Percentiles rank a stretch among this genome's conserved stretches.
These are phyloP conservation scores for Drosophila arizonae DNA, from an alignment of 1,140 invertebrate genomes.

Conservation along the genomic window DNA sequence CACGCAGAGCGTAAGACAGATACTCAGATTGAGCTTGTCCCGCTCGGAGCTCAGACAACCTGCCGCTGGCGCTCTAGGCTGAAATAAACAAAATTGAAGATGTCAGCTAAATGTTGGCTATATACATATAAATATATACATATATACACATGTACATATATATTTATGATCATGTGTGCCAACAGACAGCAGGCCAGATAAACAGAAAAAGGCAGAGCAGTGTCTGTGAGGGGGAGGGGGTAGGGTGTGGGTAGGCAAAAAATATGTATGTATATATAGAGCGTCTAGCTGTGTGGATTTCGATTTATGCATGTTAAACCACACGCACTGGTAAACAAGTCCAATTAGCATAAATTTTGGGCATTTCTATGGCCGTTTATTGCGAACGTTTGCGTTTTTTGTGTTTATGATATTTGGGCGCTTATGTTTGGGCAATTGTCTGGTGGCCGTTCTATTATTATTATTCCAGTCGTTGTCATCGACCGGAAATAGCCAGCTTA, in stretches of 20 bases:
- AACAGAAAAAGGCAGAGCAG: not conserved
- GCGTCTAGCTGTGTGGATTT: slow-evolving; percentile 15
- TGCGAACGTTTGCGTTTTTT: slow-evolving; percentile 77
- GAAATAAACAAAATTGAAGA: slow-evolving; percentile 70
- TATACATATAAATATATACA: slow-evolving; percentile 20
- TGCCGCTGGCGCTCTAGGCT: slow-evolving; percentile 58
- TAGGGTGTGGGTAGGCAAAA: not conserved
- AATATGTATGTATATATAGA: not conserved
- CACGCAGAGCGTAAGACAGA: slow-evolving; percentile 27
- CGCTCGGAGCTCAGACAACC: slow-evolving; percentile 50
- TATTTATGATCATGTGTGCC: slow-evolving; percentile 11
- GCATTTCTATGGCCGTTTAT: slow-evolving; percentile 68
- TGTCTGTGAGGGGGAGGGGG: not conserved
- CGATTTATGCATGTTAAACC: slow-evolving; percentile 51
- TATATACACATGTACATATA: slow-evolving; percentile 19
- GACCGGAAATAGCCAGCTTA: slow-evolving; percentile 63
- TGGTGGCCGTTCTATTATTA: slow-evolving; percentile 32
- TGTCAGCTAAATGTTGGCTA: slow-evolving; percentile 61
- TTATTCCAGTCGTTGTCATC: slow-evolving; percentile 36
- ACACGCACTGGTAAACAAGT: slow-evolving; percentile 78
- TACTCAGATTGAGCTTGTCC: not conserved
- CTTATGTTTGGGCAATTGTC: slow-evolving; percentile 40
- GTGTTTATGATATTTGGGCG: slow-evolving; percentile 67
- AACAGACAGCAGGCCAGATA: not conserved
- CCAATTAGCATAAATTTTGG: slow-evolving; percentile 78